A percentile compares a stretch with the other conserved stretches of the same genome.
phyloP scores from a whole-genome alignment of 2,113 vertebrate species.

The Aleadryas rufinucha region DNA sequence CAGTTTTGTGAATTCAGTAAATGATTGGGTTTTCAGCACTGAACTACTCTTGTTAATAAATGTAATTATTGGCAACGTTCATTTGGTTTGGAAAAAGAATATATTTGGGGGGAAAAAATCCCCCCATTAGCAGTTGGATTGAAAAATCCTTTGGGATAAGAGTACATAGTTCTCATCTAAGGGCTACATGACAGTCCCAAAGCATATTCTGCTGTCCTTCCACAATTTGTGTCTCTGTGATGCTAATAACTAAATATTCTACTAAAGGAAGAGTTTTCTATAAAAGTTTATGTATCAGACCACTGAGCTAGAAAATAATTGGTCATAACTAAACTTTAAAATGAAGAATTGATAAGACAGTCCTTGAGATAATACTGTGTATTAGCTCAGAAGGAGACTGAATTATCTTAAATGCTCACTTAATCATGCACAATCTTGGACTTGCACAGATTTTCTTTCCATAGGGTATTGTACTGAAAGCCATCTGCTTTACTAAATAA shows the following conservation, averaged over 20 bases:
- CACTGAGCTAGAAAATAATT: conserved; percentile 24
- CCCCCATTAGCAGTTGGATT: background rate
- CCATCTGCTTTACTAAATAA: background rate
- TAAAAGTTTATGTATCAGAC: conserved; percentile 14
- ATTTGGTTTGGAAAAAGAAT: background rate
- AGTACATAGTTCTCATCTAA: background rate
- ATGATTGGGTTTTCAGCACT: background rate
- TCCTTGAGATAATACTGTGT: background rate
- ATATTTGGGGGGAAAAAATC: no score
- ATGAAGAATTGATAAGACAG: background rate
- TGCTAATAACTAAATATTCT: background rate
- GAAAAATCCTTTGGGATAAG: background rate
- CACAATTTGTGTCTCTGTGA: background rate
- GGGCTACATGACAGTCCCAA: background rate
- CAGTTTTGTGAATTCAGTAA: background rate
- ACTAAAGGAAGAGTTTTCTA: background rate
- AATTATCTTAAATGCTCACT: background rate
- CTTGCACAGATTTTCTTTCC: background rate
- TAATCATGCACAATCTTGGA: background rate
- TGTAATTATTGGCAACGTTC: background rate
- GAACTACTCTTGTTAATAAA: background rate
- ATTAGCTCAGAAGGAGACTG: background rate
- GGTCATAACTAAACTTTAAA: background rate
- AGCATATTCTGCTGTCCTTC: background rate
- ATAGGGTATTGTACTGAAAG: background rate